phyloP scores from a whole-genome alignment of 2,888 invertebrate genomes.

The Drosophila meridiana region DNA sequence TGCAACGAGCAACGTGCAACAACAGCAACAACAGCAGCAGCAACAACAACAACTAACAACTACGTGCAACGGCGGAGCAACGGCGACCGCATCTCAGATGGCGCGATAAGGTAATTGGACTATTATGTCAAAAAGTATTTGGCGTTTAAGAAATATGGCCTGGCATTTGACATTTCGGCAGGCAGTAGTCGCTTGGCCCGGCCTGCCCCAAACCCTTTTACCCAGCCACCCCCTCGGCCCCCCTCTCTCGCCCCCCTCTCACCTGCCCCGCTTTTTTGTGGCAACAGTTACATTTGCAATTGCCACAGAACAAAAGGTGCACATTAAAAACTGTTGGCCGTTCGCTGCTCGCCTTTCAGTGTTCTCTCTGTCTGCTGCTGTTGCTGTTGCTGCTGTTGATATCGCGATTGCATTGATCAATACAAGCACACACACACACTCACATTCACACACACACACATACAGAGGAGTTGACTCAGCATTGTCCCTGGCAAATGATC shows the following conservation, averaged over 20 bases:
- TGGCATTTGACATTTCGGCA: slow-evolving; percentile 83
- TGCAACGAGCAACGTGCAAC: slow-evolving; percentile 46
- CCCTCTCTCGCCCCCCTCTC: neutral
- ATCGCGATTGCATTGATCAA: slow-evolving; percentile 59
- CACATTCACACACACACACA: neutral
- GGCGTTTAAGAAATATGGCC: slow-evolving; percentile 84
- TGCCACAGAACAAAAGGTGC: slow-evolving; percentile 78
- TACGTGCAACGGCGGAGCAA: slow-evolving; percentile 51
- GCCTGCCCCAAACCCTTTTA: slow-evolving; percentile 18
- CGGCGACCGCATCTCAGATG: slow-evolving; percentile 81
- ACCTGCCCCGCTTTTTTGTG: neutral
- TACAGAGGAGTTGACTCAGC: slow-evolving; percentile 6
- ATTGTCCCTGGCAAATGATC: slow-evolving; percentile 65
- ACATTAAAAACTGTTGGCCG: slow-evolving; percentile 68
- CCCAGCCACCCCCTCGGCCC: neutral
- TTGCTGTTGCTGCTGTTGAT: slow-evolving; percentile 15
- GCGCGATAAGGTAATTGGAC: slow-evolving; percentile 85
- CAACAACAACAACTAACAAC: slow-evolving; percentile 48
- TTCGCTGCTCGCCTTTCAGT: slow-evolving; percentile 41
- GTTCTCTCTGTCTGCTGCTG: slow-evolving; percentile 17
- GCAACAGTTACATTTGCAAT: slow-evolving; percentile 65
- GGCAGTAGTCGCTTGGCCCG: slow-evolving; percentile 50
- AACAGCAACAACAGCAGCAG: slow-evolving; percentile 43
- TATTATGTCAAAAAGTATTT: slow-evolving; percentile 85
- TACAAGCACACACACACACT: slow-evolving; percentile 5